A percentile compares a stretch with the other conserved stretches of the same genome.
Evolutionary conservation across 2,113 vertebrate genomes (phyloP).

Genomic region (Microtus pennsylvanicus): DNA sequence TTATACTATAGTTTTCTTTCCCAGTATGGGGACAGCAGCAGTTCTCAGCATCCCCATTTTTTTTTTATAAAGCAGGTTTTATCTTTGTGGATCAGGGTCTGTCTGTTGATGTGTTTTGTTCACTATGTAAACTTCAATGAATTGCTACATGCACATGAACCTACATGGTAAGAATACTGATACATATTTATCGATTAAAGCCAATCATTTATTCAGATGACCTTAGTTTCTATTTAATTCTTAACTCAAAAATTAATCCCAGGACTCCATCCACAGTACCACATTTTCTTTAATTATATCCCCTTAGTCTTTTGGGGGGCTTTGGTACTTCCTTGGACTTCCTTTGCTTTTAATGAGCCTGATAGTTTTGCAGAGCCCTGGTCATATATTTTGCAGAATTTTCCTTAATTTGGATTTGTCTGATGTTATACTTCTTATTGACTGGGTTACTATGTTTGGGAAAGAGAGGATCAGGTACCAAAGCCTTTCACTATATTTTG

Average conservation of each 20-base stretch:
- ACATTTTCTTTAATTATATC: not conserved
- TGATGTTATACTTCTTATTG: not conserved
- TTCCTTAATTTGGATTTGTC: not conserved
- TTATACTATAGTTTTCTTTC: not conserved
- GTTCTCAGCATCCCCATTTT: no score
- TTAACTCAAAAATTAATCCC: not conserved
- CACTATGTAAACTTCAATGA: not conserved
- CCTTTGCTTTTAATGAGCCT: not conserved
- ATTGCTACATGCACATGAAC: accelerated
- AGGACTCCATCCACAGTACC: not conserved
- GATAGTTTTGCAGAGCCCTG: not conserved
- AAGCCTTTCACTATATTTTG: not conserved
- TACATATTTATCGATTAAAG: not conserved
- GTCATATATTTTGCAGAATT: not conserved
- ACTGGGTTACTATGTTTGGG: not conserved
- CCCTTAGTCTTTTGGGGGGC: not conserved
- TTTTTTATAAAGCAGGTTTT: not conserved
- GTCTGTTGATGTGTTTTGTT: not conserved
- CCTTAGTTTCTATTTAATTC: not conserved
- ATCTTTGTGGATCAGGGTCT: not conserved
- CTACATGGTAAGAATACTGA: not conserved
- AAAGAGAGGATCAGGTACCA: not conserved
- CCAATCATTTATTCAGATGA: not conserved
- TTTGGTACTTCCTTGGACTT: not conserved
- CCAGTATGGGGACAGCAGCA: no score